Conservation (phyloP, 2,113 vertebrate species). For the Mixornis gularis region DNA sequence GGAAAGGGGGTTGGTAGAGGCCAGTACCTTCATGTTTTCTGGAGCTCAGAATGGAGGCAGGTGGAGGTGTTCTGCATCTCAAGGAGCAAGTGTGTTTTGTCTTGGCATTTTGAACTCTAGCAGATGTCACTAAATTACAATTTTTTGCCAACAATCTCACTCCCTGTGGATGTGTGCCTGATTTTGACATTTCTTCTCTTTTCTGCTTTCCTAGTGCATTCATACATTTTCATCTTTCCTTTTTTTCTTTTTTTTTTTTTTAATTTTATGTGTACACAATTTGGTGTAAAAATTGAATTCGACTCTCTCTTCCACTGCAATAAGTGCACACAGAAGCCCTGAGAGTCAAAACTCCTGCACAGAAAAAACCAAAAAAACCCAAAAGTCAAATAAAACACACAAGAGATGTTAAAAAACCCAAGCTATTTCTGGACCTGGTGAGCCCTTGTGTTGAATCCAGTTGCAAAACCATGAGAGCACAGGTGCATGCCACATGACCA, state of each 20-base stretch:
- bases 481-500: slow-evolving; percentile 72
- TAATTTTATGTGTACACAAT: background rate
- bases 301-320: background rate
- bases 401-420: slow-evolving; percentile 23
- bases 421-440: slow-evolving; percentile 38
- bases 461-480: slow-evolving; percentile 32
- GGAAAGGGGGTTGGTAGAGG: too few species aligned
- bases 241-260: background rate
- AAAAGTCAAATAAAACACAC: background rate
- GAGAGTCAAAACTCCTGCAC: slow-evolving; percentile 37
- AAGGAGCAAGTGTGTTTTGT: too few species aligned
- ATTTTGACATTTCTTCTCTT: too few species aligned
- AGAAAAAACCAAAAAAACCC: background rate
- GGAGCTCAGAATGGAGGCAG: too few species aligned
- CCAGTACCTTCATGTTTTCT: too few species aligned
- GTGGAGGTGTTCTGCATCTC: too few species aligned
- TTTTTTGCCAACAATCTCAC: too few species aligned
- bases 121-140: too few species aligned
- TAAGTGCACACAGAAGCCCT: slow-evolving; percentile 1
- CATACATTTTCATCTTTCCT: too few species aligned
- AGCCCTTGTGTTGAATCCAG: slow-evolving; percentile 27
- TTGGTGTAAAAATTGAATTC: background rate
- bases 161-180: too few species aligned
- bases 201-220: too few species aligned
- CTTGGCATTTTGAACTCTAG: too few species aligned